Conservation (phyloP, 1,140 invertebrate species). For the Gryllus bimaculatus region DNA sequence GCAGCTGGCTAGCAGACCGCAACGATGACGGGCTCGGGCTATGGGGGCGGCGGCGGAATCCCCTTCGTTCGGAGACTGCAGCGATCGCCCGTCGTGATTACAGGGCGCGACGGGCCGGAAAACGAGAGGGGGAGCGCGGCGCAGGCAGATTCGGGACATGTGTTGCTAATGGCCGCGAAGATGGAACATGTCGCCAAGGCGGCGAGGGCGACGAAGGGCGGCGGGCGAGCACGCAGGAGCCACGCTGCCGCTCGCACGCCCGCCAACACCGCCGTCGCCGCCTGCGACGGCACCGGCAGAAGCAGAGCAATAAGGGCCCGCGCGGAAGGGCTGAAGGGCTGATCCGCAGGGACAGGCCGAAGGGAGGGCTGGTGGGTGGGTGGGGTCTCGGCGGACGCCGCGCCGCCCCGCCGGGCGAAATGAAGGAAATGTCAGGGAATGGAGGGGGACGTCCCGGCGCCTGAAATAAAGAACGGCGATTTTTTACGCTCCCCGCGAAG, state of each 20-base stretch:
- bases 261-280: no score
- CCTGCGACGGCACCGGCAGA: neutral
- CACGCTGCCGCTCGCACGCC: no score
- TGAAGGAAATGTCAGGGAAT: neutral
- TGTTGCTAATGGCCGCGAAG: neutral
- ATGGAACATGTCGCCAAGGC: neutral
- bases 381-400: no score
- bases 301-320: neutral
- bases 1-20: neutral
- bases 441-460: no score
- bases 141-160: slow-evolving; percentile 2
- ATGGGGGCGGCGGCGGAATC: neutral
- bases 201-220: neutral
- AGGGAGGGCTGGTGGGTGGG: neutral
- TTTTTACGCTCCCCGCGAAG: neutral
- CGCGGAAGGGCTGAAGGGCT: slow-evolving; percentile 1
- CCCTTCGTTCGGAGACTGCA: neutral
- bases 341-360: neutral
- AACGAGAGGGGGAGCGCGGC: neutral
- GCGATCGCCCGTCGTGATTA: neutral
- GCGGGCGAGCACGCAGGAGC: no score
- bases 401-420: neutral
- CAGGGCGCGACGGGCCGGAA: neutral
- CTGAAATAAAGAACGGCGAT: slow-evolving; percentile 4
- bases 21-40: neutral